Percentiles rank a stretch among this genome's conserved stretches.
Evolutionary conservation across 2,888 invertebrate species (phyloP).

Genomic region (Erynnis tages): DNA sequence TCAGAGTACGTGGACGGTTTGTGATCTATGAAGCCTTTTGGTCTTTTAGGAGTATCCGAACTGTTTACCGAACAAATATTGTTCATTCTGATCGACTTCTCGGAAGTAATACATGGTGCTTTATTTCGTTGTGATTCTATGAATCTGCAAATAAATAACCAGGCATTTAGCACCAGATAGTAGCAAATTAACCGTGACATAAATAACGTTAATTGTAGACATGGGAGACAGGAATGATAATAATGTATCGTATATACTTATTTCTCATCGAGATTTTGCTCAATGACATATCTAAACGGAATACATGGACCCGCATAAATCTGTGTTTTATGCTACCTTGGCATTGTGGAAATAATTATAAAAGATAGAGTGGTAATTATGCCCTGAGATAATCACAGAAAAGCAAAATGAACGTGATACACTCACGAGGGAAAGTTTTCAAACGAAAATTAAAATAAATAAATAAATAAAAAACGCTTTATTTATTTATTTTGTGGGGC

Average conservation of each 20-base stretch:
- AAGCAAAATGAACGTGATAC: too few relatives aligned
- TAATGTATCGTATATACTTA: background rate
- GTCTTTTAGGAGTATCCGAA: slow-evolving; percentile 7
- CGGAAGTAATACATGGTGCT: slow-evolving; percentile 17
- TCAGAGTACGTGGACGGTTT: slow-evolving; percentile 23
- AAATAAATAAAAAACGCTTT: too few relatives aligned
- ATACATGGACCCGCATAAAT: background rate
- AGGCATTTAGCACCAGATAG: background rate
- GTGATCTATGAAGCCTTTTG: slow-evolving; percentile 23
- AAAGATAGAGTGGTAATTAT: background rate
- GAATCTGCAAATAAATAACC: slow-evolving; percentile 34
- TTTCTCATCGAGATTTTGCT: background rate
- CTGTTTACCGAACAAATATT: slow-evolving; percentile 26
- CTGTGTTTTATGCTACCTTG: background rate
- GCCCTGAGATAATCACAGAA: background rate
- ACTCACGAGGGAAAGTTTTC: too few relatives aligned
- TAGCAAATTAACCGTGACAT: slow-evolving; percentile 29
- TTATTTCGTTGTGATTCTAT: slow-evolving; percentile 36
- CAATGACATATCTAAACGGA: background rate
- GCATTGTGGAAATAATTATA: background rate
- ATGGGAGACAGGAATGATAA: background rate
- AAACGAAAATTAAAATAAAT: too few relatives aligned
- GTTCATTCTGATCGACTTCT: slow-evolving; percentile 22
- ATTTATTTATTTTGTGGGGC: too few relatives aligned
- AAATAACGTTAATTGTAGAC: slow-evolving; percentile 20